These are phyloP conservation scores for Pachydiplax longipennis DNA, from an alignment of 2,888 invertebrate genomes.

Conservation along the genomic window DNA sequence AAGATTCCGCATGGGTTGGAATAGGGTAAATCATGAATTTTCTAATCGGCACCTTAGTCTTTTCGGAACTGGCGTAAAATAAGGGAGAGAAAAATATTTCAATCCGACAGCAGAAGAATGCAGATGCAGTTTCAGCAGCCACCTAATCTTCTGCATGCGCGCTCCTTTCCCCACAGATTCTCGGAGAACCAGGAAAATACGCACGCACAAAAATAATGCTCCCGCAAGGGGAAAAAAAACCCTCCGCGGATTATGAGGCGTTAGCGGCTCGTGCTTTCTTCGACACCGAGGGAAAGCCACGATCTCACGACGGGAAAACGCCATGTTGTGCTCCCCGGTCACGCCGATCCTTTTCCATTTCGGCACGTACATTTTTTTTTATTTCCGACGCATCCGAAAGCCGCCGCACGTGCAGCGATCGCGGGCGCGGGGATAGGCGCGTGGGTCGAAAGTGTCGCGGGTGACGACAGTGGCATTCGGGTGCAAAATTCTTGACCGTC, in stretches of 20 bases:
- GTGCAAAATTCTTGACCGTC: not conserved
- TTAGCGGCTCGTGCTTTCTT: not conserved
- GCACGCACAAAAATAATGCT: not conserved
- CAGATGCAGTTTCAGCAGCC: too few relatives aligned
- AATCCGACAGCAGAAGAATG: too few relatives aligned
- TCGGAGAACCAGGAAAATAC: not conserved
- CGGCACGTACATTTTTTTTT: too few relatives aligned
- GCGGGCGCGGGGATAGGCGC: not conserved
- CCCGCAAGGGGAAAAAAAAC: not conserved
- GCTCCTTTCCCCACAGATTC: not conserved
- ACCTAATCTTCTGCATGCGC: not conserved
- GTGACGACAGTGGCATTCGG: not conserved
- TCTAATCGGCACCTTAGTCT: too few relatives aligned
- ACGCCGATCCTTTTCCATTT: too few relatives aligned
- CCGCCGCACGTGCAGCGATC: not conserved
- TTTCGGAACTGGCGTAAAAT: too few relatives aligned
- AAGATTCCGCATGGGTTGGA: too few relatives aligned
- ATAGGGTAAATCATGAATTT: too few relatives aligned
- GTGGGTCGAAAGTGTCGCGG: not conserved
- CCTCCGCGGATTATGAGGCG: not conserved
- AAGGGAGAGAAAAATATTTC: too few relatives aligned
- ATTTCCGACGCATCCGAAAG: too few relatives aligned
- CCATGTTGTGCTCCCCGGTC: not conserved
- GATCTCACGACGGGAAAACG: not conserved
- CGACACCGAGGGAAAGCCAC: not conserved